Evolutionary conservation across 2,797 vertebrate genomes (phyloP).

Genomic region (Cynodonichthys magdalenae): DNA sequence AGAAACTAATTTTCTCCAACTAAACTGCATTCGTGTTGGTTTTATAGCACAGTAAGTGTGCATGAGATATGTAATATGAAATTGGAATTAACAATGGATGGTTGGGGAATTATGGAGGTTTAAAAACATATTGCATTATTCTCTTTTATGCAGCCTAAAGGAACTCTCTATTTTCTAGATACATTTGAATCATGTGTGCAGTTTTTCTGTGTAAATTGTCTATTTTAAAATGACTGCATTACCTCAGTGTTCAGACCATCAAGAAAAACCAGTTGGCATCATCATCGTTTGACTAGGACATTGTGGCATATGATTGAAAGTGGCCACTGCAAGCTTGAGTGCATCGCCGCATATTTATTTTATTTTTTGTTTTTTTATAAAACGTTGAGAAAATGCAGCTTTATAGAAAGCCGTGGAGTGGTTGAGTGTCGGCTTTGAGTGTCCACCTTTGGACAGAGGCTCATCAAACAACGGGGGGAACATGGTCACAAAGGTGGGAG

Average conservation of each 20-base stretch:
- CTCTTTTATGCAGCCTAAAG: too few species aligned
- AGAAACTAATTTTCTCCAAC: conserved; percentile 55
- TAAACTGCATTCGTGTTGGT: conserved; percentile 13
- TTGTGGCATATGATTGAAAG: conserved; percentile 35
- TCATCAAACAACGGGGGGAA: conserved; percentile 58
- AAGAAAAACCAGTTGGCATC: conserved; percentile 5
- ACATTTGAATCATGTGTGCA: too few species aligned
- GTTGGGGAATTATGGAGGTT: too few species aligned
- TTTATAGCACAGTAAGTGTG: conserved; percentile 8
- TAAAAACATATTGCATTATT: too few species aligned
- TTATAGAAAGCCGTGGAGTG: conserved; percentile 8
- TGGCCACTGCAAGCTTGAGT: conserved; percentile 14
- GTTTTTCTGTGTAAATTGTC: too few species aligned
- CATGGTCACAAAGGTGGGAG: conserved; percentile 50
- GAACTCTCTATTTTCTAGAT: too few species aligned
- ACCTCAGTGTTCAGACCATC: not conserved
- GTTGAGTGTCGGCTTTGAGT: conserved; percentile 45
- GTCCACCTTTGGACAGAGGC: conserved; percentile 60
- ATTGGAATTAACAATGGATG: not conserved
- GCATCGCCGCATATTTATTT: conserved; percentile 9
- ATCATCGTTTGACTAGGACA: conserved; percentile 12
- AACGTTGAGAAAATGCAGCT: conserved; percentile 29
- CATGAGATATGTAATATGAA: conserved; percentile 13
- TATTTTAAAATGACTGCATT: too few species aligned
- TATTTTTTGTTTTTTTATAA: conserved; percentile 6